Conservation (phyloP, 2,888 invertebrate genomes). For the Ptilodon capucinus region DNA sequence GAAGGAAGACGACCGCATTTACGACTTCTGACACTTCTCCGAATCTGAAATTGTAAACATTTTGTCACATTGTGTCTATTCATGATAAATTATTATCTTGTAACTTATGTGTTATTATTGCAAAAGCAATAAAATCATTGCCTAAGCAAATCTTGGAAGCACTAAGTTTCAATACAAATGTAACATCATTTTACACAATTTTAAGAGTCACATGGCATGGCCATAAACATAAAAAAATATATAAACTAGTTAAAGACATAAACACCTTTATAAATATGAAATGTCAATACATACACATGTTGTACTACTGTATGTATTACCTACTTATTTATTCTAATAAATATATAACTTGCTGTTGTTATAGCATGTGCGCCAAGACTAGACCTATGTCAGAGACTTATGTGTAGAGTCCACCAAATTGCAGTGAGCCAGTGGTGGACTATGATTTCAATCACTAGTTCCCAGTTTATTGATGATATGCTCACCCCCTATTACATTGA, state of each 20-base stretch:
- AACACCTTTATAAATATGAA: background rate
- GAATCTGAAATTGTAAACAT: constrained; percentile 66
- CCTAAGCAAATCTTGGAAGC: background rate
- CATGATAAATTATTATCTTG: constrained; percentile 1
- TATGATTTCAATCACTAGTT: too few relatives aligned
- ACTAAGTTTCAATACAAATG: background rate
- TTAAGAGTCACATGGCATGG: background rate
- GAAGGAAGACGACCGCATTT: constrained; percentile 88
- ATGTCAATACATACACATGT: background rate
- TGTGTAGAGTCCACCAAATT: too few relatives aligned
- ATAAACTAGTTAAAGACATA: background rate
- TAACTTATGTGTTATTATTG: background rate
- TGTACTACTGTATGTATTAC: too few relatives aligned
- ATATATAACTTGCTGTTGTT: too few relatives aligned
- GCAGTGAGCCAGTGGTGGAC: too few relatives aligned
- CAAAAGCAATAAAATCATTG: background rate
- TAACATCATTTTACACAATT: background rate
- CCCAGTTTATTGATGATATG: too few relatives aligned
- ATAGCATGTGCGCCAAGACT: too few relatives aligned
- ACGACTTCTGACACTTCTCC: constrained; percentile 93
- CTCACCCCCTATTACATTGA: too few relatives aligned
- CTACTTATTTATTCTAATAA: too few relatives aligned
- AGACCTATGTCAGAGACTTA: too few relatives aligned
- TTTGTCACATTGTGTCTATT: background rate
- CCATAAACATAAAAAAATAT: too few relatives aligned